A percentile compares a stretch with the other conserved stretches of the same genome.
These are phyloP conservation scores for Hybognathus amarus DNA, from an alignment of 2,797 vertebrate species.

Conservation along the genomic window DNA sequence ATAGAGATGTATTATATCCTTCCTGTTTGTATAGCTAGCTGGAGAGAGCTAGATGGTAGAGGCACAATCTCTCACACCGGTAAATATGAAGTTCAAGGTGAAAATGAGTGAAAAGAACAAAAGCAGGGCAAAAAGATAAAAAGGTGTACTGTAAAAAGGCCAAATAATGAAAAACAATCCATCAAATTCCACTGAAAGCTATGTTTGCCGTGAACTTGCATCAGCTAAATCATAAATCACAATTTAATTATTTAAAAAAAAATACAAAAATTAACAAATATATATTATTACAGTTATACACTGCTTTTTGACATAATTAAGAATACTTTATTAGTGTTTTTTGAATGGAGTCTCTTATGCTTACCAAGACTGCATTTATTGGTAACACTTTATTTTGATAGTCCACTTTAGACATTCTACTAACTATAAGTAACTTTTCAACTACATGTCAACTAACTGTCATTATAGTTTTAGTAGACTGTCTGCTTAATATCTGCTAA, in stretches of 20 bases:
- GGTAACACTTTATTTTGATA: too few species aligned
- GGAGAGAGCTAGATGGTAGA: slow-evolving; percentile 23
- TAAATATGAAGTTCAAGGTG: slow-evolving; percentile 56
- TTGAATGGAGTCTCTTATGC: neutral
- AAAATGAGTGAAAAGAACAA: slow-evolving; percentile 30
- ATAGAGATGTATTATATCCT: neutral
- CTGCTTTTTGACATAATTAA: neutral
- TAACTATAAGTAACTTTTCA: too few species aligned
- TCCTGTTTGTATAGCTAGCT: slow-evolving; percentile 23
- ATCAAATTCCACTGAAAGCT: neutral
- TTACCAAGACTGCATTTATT: neutral
- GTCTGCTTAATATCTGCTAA: too few species aligned
- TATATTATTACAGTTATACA: neutral
- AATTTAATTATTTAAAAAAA: neutral
- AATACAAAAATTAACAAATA: too few species aligned
- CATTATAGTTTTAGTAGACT: too few species aligned
- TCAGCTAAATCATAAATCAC: neutral
- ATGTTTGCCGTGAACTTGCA: neutral
- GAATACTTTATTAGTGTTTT: neutral
- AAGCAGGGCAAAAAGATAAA: neutral
- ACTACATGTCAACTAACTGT: too few species aligned
- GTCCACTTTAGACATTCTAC: too few species aligned
- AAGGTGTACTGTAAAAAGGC: neutral
- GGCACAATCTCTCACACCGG: slow-evolving; percentile 38
- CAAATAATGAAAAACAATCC: neutral